Evolutionary conservation across 2,888 invertebrate species (phyloP).

Genomic region (Orthonevra nobilis): DNA sequence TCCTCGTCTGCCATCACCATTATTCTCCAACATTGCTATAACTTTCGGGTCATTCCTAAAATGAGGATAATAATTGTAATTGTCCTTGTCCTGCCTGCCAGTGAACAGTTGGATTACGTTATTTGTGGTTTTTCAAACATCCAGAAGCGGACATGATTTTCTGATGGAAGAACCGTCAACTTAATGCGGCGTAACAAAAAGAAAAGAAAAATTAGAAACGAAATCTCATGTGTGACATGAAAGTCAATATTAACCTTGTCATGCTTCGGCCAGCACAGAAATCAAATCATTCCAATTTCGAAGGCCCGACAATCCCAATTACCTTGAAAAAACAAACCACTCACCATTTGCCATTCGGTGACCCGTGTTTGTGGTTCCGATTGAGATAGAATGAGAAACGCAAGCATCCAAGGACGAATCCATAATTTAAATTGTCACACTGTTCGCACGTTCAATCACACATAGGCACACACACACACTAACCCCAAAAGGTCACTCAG

Average conservation of each 20-base stretch:
- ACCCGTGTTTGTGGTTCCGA: neutral
- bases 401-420: constrained; percentile 9
- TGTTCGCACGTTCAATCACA: constrained; percentile 7
- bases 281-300: constrained; percentile 61
- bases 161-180: neutral
- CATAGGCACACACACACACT: neutral
- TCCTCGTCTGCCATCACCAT: constrained; percentile 37
- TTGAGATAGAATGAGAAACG: neutral
- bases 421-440: constrained; percentile 43
- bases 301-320: constrained; percentile 53
- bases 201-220: constrained; percentile 5
- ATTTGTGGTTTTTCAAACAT: too few relatives aligned
- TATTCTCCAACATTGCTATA: constrained; percentile 42
- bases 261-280: constrained; percentile 62
- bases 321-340: constrained; percentile 54
- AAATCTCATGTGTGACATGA: constrained; percentile 42
- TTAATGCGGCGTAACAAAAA: constrained; percentile 22
- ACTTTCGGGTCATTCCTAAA: constrained; percentile 34
- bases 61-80: constrained; percentile 58
- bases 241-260: constrained; percentile 52
- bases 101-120: constrained; percentile 12
- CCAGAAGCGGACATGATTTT: constrained; percentile 9
- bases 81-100: constrained; percentile 28
- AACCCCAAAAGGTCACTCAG: constrained; percentile 32
- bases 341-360: too few relatives aligned